A percentile compares a stretch with the other conserved stretches of the same genome.
Conservation (phyloP, 2,797 vertebrate genomes). For the Acanthis flammea region DNA sequence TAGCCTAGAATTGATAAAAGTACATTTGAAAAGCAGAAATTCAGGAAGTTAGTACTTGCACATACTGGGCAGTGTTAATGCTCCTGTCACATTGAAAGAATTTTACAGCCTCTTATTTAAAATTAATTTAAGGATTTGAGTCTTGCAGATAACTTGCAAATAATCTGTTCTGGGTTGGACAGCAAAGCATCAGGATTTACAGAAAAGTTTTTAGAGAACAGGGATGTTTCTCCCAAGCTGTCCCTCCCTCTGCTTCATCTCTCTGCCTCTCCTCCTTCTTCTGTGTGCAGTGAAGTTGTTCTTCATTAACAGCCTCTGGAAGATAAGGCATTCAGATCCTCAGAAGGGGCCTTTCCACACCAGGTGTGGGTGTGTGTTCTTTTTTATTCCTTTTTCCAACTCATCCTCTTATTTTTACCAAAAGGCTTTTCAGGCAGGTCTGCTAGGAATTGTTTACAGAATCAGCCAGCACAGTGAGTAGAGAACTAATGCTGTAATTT, state of each 20-base stretch:
- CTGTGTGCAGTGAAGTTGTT: background rate
- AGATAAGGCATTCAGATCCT: background rate
- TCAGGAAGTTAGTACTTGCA: background rate
- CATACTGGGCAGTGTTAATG: background rate
- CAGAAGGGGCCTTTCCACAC: background rate
- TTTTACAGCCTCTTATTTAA: background rate
- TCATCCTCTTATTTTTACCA: background rate
- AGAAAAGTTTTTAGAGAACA: background rate
- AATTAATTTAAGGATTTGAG: background rate
- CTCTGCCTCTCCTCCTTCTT: background rate
- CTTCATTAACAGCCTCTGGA: background rate
- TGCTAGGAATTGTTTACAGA: background rate
- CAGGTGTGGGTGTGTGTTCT: background rate
- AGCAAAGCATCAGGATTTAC: background rate
- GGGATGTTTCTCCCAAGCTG: background rate
- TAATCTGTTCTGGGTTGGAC: background rate
- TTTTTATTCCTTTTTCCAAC: background rate
- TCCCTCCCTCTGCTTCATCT: background rate
- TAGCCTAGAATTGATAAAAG: background rate
- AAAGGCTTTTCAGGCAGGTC: background rate
- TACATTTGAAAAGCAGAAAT: constrained; percentile 4
- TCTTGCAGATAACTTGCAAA: background rate
- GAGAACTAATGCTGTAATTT: background rate
- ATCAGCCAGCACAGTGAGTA: background rate
- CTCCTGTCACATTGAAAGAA: background rate